phyloP scores from a whole-genome alignment of 2,888 invertebrate genomes.

The Cosmorhoe ocellata region DNA sequence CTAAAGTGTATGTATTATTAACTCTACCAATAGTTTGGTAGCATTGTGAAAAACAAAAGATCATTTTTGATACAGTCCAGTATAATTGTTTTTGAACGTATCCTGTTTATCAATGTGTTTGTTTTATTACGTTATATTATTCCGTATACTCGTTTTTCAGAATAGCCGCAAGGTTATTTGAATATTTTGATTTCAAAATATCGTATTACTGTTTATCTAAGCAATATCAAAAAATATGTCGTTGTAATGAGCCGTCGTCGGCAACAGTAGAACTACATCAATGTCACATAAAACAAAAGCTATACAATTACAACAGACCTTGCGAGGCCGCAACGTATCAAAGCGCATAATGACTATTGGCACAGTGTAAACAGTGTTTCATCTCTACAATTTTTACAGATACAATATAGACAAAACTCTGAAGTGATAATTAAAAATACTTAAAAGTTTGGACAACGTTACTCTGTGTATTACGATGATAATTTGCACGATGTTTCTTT shows the following conservation, averaged over 20 bases:
- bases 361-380: constrained; percentile 10
- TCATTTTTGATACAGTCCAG: neutral
- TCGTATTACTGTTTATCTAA: constrained; percentile 6
- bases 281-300: constrained; percentile 39
- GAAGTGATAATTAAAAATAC: neutral
- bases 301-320: constrained; percentile 49
- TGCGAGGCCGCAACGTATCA: constrained; percentile 35
- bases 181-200: constrained; percentile 5
- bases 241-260: constrained; percentile 22
- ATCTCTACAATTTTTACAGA: neutral
- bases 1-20: constrained; percentile 14
- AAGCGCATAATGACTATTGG: constrained; percentile 39
- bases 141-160: too few species aligned
- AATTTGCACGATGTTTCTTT: too few species aligned
- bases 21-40: constrained; percentile 5
- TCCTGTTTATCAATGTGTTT: too few species aligned
- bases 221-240: constrained; percentile 22
- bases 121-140: too few species aligned
- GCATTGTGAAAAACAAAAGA: neutral
- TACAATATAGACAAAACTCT: neutral
- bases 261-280: constrained; percentile 32
- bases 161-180: neutral
- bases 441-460: too few species aligned
- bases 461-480: too few species aligned
- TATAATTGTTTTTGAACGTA: too few species aligned